Conservation (phyloP, 2,113 vertebrate species). For the Artemisiospiza belli region DNA sequence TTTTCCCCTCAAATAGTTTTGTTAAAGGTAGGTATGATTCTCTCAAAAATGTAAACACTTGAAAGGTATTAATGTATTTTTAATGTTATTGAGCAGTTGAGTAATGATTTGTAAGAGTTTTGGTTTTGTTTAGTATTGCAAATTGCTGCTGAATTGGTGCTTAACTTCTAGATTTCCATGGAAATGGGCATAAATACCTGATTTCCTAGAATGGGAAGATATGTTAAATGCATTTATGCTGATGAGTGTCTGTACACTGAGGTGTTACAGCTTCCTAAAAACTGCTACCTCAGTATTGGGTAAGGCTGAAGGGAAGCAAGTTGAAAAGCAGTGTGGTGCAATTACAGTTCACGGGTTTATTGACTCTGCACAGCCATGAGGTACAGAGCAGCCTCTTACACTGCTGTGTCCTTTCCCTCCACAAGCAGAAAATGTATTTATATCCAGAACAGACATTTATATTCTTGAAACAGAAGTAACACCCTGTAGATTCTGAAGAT, state of each 20-base stretch:
- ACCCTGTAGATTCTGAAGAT: background rate
- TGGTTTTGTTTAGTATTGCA: background rate
- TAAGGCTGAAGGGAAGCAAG: background rate
- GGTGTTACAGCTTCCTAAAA: background rate
- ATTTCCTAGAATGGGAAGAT: background rate
- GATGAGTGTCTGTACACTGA: background rate
- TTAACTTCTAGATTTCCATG: background rate
- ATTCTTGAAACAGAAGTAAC: background rate
- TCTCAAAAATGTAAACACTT: background rate
- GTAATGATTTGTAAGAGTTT: background rate
- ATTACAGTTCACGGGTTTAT: background rate
- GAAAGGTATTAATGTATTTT: background rate
- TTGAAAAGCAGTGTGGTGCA: background rate
- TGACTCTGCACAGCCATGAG: background rate
- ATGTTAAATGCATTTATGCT: background rate
- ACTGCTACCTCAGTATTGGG: background rate
- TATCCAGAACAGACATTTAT: background rate
- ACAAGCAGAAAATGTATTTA: background rate
- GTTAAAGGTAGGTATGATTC: background rate
- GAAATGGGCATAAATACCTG: background rate
- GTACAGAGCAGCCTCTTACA: background rate
- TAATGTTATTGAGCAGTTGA: background rate
- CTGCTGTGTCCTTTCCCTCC: background rate
- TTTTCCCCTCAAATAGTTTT: constrained; percentile 9
- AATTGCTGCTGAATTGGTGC: background rate